A percentile compares a stretch with the other conserved stretches of the same genome.
phyloP scores from a whole-genome alignment of 2,797 vertebrate genomes.

The Octomys mimax region DNA sequence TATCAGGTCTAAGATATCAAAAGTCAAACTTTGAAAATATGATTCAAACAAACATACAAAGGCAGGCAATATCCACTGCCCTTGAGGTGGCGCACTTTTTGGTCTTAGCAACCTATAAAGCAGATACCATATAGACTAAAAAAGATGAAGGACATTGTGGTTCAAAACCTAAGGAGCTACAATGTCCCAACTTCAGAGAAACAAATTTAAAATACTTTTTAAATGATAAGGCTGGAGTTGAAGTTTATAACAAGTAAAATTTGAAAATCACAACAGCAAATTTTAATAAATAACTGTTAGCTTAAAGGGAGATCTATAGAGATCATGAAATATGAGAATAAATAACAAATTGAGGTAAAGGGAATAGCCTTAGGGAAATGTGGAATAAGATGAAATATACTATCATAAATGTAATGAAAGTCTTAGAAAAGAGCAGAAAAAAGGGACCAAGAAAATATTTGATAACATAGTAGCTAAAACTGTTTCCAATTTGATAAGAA shows the following conservation, averaged over 20 bases:
- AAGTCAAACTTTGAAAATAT: neutral
- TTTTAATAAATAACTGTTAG: neutral
- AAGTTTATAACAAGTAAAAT: neutral
- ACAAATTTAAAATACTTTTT: neutral
- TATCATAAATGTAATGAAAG: neutral
- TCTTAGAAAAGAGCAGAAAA: neutral
- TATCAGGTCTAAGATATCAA: neutral
- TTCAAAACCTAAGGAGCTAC: conserved; percentile 7
- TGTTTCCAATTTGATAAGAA: neutral
- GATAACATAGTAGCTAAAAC: neutral
- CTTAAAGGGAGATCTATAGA: neutral
- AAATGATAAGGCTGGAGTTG: neutral
- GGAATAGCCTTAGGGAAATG: neutral
- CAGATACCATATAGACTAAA: neutral
- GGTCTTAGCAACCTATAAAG: neutral
- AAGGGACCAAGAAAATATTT: neutral
- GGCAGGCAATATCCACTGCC: neutral
- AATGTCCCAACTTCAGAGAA: neutral
- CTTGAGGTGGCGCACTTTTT: neutral
- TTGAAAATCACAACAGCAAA: neutral
- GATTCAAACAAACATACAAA: neutral
- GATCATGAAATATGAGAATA: neutral
- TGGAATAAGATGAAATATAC: neutral
- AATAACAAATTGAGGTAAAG: neutral
- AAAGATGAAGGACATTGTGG: neutral